Evolutionary conservation across 2,888 invertebrate genomes (phyloP), one percentile per base, ranked within the genome.

Genomic region (Diarsia rubi): DNA sequence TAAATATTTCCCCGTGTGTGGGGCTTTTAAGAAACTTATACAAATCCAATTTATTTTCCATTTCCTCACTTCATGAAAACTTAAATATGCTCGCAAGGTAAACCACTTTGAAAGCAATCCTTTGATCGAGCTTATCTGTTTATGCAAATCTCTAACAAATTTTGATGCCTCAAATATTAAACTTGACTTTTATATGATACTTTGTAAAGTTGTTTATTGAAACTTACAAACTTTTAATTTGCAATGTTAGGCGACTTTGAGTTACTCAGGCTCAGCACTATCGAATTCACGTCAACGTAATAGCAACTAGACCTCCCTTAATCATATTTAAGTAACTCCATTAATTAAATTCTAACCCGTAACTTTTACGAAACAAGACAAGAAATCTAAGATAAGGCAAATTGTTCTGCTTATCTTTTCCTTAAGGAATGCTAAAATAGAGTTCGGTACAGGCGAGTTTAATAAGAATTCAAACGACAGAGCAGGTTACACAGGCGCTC

Each of bases 31-130:
- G 96, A 95, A 95, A 95, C 92, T 95, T 94, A 94, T 94, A 94
- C 93, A 94, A 95, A 96, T 95, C 92, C 94, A 96, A 96, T 96
- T 96, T 96, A 96, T 96, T 95, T 96, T 94, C 96, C 95, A 96
- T 96, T 96, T 95, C 94, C 96, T 91, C 94, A 96, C 95, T 95
- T 95, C 95, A 94, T 96, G 95, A 95, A 95, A 96, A 96, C 95
- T 96, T 96, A 96, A 96, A 96, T 95, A 95, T 95, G 95, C 91
- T 95, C 92, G 92, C 94, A 92, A 95, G 95, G 95, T 96, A 95
- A 94, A 95, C 95, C 96, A 95, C 95, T 95, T 93, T 95, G 92
- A 94, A 91, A 94, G 95, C 94, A 94, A 95, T 96, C 94, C 96
- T 96, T 96, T 96, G 96, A 96, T 95, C 93, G 91, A 83, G 93